Evolutionary conservation across 1,140 invertebrate species (phyloP), one percentile per base, ranked within the genome.

Genomic region (Euschistus heros): DNA sequence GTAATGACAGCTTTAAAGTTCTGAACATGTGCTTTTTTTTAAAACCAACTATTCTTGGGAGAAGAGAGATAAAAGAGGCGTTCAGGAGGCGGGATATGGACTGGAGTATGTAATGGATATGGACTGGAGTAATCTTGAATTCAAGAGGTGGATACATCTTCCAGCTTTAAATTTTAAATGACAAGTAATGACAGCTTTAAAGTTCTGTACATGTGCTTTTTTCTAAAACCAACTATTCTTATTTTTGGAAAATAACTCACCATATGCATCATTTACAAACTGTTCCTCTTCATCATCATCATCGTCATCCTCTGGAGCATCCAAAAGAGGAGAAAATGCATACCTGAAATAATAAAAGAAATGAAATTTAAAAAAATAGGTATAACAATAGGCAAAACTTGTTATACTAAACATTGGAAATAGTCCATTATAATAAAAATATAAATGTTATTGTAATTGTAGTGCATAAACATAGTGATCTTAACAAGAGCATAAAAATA

Each of bases 281-380:
- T 87, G 83, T 73, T 92, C 89, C 66, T 84, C 82, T 62, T 83
- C 81, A 62, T 81, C 83, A 62, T 81, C 83, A 44, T 89, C 86
- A 66, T 87, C 84, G 69, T 89, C 89, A 73, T 92, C 90, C 61
- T 88, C 88, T 14, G 86, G 82, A 73, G 89, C 85, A 78, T 96
- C 92, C 8, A 94, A 76, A 22, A 97, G 78, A 50, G 92, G 91
- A 10, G 91, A 92, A 77, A 96, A 96, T 3, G 93, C 92, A 78
- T 94, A 96, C 68, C 83, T 82, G 68, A 57, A 71, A 67, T 59
- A 37, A 37, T 10, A 10, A 1, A 37, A 30, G 30, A 5, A 30
- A 30, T 8, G 8, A 30, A 30, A 30, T 8, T 30, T 30, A 5
- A 68, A 37, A 26, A 63, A 63, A 52, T 52, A 18, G 44, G 10